Conservation (phyloP, 2,797 vertebrate species). For the Phrynocephalus vlangalii region DNA sequence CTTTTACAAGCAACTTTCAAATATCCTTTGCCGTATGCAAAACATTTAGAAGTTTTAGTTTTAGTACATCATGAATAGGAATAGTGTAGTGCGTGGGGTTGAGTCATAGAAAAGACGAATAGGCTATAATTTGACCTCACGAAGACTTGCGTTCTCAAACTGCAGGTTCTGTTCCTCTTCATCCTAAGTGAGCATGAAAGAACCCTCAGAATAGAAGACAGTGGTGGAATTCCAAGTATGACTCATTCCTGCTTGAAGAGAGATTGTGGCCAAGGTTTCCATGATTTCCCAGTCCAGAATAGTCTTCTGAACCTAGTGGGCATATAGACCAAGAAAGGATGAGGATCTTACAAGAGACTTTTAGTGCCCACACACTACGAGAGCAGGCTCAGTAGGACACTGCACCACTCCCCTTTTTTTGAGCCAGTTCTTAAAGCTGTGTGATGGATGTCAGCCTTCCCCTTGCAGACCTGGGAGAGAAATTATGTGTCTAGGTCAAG, state of each 20-base stretch:
- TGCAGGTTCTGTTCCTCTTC: neutral
- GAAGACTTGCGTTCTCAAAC: neutral
- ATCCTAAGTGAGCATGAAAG: neutral
- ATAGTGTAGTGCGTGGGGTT: neutral
- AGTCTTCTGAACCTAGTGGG: neutral
- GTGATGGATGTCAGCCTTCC: neutral
- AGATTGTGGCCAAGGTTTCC: neutral
- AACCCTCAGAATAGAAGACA: neutral
- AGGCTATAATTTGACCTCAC: conserved; percentile 1
- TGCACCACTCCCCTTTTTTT: neutral
- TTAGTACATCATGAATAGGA: neutral
- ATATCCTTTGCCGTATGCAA: conserved; percentile 34
- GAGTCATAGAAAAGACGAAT: neutral
- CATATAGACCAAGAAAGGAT: neutral
- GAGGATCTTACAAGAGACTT: neutral
- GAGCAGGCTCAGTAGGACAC: neutral
- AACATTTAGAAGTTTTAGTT: conserved; percentile 14
- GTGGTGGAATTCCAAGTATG: neutral
- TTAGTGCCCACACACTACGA: neutral
- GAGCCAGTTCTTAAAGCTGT: neutral
- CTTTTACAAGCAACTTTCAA: conserved; percentile 41
- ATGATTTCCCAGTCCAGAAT: too few species aligned
- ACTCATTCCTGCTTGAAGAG: neutral
- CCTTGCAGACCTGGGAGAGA: neutral
- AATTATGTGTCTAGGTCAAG: neutral